Evolutionary conservation across 1,140 invertebrate species (phyloP), one percentile per base, ranked within the genome.

Genomic region (Oryctes rhinoceros): DNA sequence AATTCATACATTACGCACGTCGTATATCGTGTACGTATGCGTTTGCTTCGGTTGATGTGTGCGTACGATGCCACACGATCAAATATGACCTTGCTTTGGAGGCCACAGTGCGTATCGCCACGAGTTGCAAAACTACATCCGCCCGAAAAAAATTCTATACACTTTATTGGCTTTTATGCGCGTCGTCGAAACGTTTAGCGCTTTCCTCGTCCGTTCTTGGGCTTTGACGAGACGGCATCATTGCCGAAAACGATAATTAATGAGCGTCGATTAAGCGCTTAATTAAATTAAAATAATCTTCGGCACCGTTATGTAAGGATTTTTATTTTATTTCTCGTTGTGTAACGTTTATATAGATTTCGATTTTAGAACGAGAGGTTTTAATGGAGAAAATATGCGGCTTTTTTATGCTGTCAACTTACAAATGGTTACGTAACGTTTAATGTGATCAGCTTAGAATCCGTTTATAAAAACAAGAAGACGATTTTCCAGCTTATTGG

Each of bases 91-190:
- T 67, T 67, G 65, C 20, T 67, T 67, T 67, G 18, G 65, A 67
- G 65, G 65, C 65, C 65, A 67, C 20, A 24, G 65, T 24, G 65
- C 65, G 65, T 67, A 67, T 24, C 18, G 65, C 65, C 65, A 67
- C 65, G 65, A 67, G 65, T 67, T 67, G 65, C 65, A 67, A 67
- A 67, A 67, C 65, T 67, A 67, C 65, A 67, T 67, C 65, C 65
- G 65, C 65, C 65, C 65, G 65, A 67, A 67, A 67, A n/a, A 67
- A 67, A 67, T 67, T 24, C 18, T 67, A 67, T 13, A 67, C 65
- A 67, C 13, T 15, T 53, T 18, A 13, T 15, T 53, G n/a, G 49
- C 3, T 53, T 53, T 53, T 53, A n/a, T 5, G 49, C 13, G 4
- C 49, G 49, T 3, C 49, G 49, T 15, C 49, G 49, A 53, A 53